A percentile compares a stretch with the other conserved stretches of the same genome.
Evolutionary conservation across 2,888 invertebrate species (phyloP).

Genomic region (Drosophila meridiana): DNA sequence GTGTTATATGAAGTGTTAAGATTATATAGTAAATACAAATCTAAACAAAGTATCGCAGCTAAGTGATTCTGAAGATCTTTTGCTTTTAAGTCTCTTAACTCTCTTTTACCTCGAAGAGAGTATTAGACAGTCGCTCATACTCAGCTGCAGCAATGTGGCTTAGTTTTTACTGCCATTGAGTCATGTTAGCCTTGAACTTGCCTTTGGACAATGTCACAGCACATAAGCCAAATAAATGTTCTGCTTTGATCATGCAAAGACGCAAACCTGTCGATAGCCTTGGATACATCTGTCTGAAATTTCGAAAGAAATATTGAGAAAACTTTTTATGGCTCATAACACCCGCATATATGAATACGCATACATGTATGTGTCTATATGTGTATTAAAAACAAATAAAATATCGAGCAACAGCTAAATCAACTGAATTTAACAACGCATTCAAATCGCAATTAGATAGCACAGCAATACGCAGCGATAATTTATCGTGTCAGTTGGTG

Average conservation of each 20-base stretch:
- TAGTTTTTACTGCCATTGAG: conserved; percentile 5
- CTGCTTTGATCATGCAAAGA: conserved; percentile 13
- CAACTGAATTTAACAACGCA: conserved; percentile 36
- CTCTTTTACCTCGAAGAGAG: background rate
- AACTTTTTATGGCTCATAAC: conserved; percentile 21
- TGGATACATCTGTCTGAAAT: conserved; percentile 40
- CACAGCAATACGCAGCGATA: conserved; percentile 31
- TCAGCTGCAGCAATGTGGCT: background rate
- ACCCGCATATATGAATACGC: conserved; percentile 23
- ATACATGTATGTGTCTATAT: background rate
- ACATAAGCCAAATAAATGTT: conserved; percentile 18
- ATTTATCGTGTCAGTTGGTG: conserved; percentile 49
- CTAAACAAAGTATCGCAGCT: background rate
- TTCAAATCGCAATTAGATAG: conserved; percentile 54
- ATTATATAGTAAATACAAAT: background rate
- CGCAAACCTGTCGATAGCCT: conserved; percentile 37
- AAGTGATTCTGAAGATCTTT: background rate
- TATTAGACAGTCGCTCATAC: conserved; percentile 3
- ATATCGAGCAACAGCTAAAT: conserved; percentile 48
- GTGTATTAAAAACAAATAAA: conserved; percentile 21
- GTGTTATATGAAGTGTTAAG: background rate
- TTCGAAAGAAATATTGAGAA: conserved; percentile 8
- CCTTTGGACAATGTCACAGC: conserved; percentile 2
- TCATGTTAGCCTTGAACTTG: conserved; percentile 53
- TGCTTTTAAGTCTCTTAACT: background rate